These are phyloP conservation scores for Mandrillus leucophaeus DNA, from an alignment of 2,113 vertebrate genomes.

Conservation along the genomic window DNA sequence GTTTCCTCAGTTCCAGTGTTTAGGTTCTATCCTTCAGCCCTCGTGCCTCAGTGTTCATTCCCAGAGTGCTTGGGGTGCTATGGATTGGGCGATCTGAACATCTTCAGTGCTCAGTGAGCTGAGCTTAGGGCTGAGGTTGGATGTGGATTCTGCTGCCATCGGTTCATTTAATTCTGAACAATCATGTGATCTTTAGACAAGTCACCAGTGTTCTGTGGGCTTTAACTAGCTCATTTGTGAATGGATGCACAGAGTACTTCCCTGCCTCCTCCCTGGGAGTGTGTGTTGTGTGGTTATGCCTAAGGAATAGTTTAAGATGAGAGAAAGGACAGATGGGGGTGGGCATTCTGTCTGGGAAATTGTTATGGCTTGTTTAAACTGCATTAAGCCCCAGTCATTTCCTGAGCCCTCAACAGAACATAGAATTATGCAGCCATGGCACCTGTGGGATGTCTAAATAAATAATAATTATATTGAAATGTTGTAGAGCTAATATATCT, in stretches of 20 bases:
- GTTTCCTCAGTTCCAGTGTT: not conserved
- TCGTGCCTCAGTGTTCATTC: not conserved
- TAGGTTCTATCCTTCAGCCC: not conserved
- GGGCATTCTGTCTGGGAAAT: not conserved
- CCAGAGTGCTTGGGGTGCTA: not conserved
- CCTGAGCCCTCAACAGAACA: conserved; percentile 47
- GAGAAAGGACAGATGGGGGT: not conserved
- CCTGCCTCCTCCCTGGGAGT: not conserved
- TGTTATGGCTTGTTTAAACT: conserved; percentile 25
- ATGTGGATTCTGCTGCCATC: not conserved
- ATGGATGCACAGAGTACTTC: no score
- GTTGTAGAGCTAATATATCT: conserved; percentile 32
- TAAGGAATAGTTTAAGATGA: not conserved
- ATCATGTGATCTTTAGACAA: not conserved
- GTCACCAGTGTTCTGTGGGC: not conserved
- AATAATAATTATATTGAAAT: conserved; percentile 59
- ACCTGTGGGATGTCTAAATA: conserved; percentile 51
- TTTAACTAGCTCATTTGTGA: not conserved
- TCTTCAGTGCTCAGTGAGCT: not conserved
- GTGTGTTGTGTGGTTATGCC: not conserved
- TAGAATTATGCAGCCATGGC: conserved; percentile 27
- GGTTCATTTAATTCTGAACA: not conserved
- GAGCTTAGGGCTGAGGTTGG: not conserved
- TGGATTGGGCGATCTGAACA: not conserved
- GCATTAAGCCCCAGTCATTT: conserved; percentile 47